Percentiles rank a stretch among this genome's conserved stretches.
phyloP scores from a whole-genome alignment of 1,140 invertebrate species.

The Eufriesea mexicana region DNA sequence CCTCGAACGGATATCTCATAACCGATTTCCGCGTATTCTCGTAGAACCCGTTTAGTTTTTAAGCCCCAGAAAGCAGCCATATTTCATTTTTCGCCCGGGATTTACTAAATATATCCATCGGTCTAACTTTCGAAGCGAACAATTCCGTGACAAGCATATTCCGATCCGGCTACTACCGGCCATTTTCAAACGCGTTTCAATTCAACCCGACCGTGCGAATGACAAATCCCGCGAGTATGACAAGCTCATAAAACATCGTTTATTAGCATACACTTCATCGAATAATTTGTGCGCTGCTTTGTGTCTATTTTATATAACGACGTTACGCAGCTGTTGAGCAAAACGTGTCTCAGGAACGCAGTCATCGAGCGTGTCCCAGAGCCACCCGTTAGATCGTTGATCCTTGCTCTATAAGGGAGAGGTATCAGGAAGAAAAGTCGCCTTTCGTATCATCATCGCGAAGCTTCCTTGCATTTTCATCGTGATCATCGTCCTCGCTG shows the following conservation, averaged over 20 bases:
- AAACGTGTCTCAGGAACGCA: not conserved
- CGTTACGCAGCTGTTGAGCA: not conserved
- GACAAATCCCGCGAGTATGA: not conserved
- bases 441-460: slow-evolving; percentile 47
- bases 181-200: not conserved
- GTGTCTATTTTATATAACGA: slow-evolving; percentile 21
- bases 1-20: slow-evolving; percentile 8
- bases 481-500: not conserved
- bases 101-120: not conserved
- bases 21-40: slow-evolving; percentile 10
- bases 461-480: slow-evolving; percentile 55
- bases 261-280: not conserved
- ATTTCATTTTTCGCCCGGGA: not conserved
- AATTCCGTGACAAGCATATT: not conserved
- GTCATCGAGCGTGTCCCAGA: not conserved
- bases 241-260: not conserved
- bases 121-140: not conserved
- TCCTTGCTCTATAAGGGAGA: slow-evolving; percentile 7
- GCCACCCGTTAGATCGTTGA: slow-evolving; percentile 32
- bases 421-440: slow-evolving; percentile 62
- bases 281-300: not conserved
- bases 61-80: slow-evolving; percentile 1
- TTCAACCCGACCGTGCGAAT: not conserved
- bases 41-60: slow-evolving; percentile 14
- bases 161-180: no score